Base-by-base conservation (phyloP, 2,797 vertebrate genomes). In the Sebastes steindachneri region DNA sequence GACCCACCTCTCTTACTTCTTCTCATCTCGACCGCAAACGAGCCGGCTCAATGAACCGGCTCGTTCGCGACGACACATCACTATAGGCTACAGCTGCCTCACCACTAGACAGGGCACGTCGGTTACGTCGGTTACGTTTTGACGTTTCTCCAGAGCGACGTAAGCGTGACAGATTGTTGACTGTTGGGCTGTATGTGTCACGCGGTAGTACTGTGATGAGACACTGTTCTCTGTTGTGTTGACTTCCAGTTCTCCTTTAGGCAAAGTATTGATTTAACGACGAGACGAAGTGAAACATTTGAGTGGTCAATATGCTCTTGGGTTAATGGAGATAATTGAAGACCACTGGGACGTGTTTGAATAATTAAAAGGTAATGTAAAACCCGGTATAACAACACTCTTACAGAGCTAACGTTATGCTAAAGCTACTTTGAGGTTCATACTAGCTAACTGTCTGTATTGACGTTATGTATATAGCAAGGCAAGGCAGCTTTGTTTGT, bases 201-300 rank as follows among this genome's bases (percentile, higher is more conserved):
- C 95, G 95, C 88, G 95, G 66, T 75, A 84, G 89, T 85, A 79
- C 84, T 92, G 93, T 95, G 95, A 41, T 41, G 37, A 6, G 37
- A 96, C 94, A 81, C 70, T 79, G 77, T 33, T 84, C 74, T 82
- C 76, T 91, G 67, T 21, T 53, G 48, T 53, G 48, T 94, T 81
- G 73, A 92, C 83, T 93, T 88, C 86, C 85, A 92, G 80, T 91
- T 90, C 91, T 87, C 62, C 63, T 81, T 80, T 79, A 41, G 77
- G 65, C 11, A 80, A 89, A 88, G 68, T 89, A 4, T 19, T 25
- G 37, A 59, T 63, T 82, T 26, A 17, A 33, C 54, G 29, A 67
- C 45, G 19, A 64, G n/a, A 12, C 28, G 29, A 31, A 58, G 31
- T 74, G 4, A 71, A 45, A 83, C n/a, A 48, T 79, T 72, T 77